Base-by-base conservation (phyloP, 2,888 invertebrate genomes). In the Sinopyrophorus schimmeli region DNA sequence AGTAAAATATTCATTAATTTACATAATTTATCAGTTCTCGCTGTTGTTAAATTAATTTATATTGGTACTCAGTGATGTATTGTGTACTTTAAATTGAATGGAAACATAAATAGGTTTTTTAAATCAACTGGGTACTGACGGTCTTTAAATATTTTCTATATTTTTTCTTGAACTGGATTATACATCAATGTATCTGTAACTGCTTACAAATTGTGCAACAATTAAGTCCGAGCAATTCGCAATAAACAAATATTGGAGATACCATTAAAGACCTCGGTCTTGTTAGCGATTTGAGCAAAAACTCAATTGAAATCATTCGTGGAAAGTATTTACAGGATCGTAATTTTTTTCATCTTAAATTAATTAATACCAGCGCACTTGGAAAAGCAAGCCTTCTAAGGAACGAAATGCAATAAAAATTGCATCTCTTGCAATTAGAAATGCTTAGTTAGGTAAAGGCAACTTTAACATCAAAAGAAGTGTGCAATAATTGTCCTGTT, bases 391-490 rank as follows among this genome's bases (percentile, higher is more conserved):
- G 38, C 47, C 47, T 26, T 40, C 14, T 47, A 47, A 18, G 47
- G 47, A 7, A 16, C n/a, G 15, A 34, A 24, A 34, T 27, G 26
- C 26, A 39, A 47, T 47, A 47, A 47, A 47, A 47, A 47, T 47
- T 18, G 39, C 14, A 21, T 32, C 27, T 18, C 18, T 39, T 32
- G 39, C 32, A 47, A 39, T 39, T 47, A 47, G 32, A 47, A 14
- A 14, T 32, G 18, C 47, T 39, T 26, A 39, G 14, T 47, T 47
- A 28, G 47, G 47, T 47, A 39, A 47, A 31, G 40, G 31, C 47
- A 47, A 39, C 24, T 47, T 31, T 24, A n/a, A 39, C 47, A 26
- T 39, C 20, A 39, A 39, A 47, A 39, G 47, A 47, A 47, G 10
- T 32, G 46, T 18, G 14, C 18, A 12, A 9, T 43, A 43, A 43